These are phyloP conservation scores for Coregonus clupeaformis DNA, from an alignment of 2,113 vertebrate genomes.

Conservation along the genomic window DNA sequence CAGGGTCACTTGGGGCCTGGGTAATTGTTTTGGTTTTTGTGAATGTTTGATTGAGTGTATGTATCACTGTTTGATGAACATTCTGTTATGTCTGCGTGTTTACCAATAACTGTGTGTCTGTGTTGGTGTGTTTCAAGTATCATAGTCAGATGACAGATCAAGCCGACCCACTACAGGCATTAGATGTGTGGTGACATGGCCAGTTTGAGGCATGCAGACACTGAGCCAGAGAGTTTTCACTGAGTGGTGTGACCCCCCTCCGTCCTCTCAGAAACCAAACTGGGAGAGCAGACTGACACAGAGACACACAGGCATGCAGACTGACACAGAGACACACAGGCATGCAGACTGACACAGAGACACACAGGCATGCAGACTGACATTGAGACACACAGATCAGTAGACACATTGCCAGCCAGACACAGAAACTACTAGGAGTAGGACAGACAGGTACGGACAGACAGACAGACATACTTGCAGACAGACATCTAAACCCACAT, in stretches of 20 bases:
- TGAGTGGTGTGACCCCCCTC: slow-evolving; percentile 32
- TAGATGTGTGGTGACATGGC: background rate
- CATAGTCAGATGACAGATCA: background rate
- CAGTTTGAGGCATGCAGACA: slow-evolving; percentile 26
- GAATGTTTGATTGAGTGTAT: background rate
- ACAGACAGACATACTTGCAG: slow-evolving; percentile 12
- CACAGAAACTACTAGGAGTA: background rate
- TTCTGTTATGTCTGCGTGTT: background rate
- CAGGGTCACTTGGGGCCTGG: background rate
- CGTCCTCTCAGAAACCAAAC: slow-evolving; percentile 39
- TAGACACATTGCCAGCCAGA: background rate
- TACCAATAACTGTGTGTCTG: background rate
- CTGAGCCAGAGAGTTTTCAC: slow-evolving; percentile 40
- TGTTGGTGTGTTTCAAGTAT: background rate
- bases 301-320: slow-evolving; percentile 40
- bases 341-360: slow-evolving; percentile 39
- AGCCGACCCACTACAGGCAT: background rate
- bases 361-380: slow-evolving; percentile 44
- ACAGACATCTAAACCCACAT: background rate
- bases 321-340: background rate
- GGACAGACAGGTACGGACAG: slow-evolving; percentile 21
- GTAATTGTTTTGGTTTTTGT: background rate
- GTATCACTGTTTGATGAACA: background rate
- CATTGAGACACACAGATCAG: background rate
- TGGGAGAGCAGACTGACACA: slow-evolving; percentile 21